Percentiles rank a stretch among this genome's conserved stretches.
Evolutionary conservation across 2,797 vertebrate species (phyloP).

Genomic region (Microctenopoma stevenorrisi): DNA sequence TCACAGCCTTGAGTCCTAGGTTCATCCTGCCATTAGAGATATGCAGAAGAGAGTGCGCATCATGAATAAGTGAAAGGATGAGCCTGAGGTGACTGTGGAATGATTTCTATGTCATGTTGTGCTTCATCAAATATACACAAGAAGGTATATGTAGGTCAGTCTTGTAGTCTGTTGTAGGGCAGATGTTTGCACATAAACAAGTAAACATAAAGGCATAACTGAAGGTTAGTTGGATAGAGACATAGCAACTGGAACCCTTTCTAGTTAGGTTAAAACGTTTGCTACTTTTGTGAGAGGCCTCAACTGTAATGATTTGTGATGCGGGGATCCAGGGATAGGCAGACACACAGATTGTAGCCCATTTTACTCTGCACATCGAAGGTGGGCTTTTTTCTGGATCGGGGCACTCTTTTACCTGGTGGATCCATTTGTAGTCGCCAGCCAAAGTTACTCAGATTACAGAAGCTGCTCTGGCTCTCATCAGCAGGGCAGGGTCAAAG

Average conservation of each 20-base stretch:
- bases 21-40: slow-evolving; percentile 40
- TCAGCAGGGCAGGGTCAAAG: slow-evolving; percentile 48
- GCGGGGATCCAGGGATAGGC: too few species aligned
- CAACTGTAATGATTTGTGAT: too few species aligned
- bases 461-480: neutral
- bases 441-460: too few species aligned
- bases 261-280: too few species aligned
- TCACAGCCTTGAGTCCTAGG: slow-evolving; percentile 34
- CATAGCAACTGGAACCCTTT: too few species aligned
- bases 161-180: slow-evolving; percentile 41
- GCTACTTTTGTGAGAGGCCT: too few species aligned
- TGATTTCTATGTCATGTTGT: slow-evolving; percentile 55
- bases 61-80: slow-evolving; percentile 79
- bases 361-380: too few species aligned
- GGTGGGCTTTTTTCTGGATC: too few species aligned
- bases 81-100: slow-evolving; percentile 58
- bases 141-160: slow-evolving; percentile 62
- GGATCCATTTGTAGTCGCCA: too few species aligned
- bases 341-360: too few species aligned
- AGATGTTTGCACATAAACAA: slow-evolving; percentile 61
- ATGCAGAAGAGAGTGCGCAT: slow-evolving; percentile 60
- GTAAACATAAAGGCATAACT: slow-evolving; percentile 38
- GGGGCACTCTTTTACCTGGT: too few species aligned
- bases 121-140: slow-evolving; percentile 64
- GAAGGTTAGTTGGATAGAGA: too few species aligned